phyloP scores from a whole-genome alignment of 2,888 invertebrate species.

The Mesorhabditis belari region DNA sequence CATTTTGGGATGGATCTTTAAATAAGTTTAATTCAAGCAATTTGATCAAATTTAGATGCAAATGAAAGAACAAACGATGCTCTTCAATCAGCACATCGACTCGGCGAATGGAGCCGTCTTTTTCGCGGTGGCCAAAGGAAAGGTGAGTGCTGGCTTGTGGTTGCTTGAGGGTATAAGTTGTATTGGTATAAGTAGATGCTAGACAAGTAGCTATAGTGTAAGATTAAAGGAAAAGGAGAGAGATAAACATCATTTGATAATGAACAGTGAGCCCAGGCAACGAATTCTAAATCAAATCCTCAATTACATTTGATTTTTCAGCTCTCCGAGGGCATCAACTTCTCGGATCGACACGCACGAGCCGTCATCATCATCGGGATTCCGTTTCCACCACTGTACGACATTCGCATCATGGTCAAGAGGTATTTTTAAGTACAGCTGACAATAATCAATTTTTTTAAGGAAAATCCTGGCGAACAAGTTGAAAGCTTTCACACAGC shows the following conservation, averaged over 20 bases:
- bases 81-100: background rate
- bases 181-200: no score
- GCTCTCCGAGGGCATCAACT: slow-evolving; percentile 92
- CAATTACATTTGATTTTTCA: no score
- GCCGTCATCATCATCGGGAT: slow-evolving; percentile 91
- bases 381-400: slow-evolving; percentile 87
- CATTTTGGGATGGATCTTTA: no score
- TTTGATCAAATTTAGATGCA: no score
- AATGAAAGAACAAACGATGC: slow-evolving; percentile 70
- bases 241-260: no score
- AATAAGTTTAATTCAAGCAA: no score
- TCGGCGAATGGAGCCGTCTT: slow-evolving; percentile 68
- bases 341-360: slow-evolving; percentile 86
- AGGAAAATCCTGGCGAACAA: background rate
- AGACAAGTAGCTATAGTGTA: no score
- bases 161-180: slow-evolving; percentile 89
- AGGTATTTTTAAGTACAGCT: slow-evolving; percentile 4
- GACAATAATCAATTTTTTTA: background rate
- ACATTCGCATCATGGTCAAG: slow-evolving; percentile 82
- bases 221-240: no score
- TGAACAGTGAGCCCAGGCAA: no score
- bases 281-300: no score
- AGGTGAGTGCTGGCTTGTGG: slow-evolving; percentile 63
- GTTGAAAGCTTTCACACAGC: no score
- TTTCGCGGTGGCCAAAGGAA: slow-evolving; percentile 93